Conservation (phyloP, 2,797 vertebrate species). For the Coranthus polyacanthus region DNA sequence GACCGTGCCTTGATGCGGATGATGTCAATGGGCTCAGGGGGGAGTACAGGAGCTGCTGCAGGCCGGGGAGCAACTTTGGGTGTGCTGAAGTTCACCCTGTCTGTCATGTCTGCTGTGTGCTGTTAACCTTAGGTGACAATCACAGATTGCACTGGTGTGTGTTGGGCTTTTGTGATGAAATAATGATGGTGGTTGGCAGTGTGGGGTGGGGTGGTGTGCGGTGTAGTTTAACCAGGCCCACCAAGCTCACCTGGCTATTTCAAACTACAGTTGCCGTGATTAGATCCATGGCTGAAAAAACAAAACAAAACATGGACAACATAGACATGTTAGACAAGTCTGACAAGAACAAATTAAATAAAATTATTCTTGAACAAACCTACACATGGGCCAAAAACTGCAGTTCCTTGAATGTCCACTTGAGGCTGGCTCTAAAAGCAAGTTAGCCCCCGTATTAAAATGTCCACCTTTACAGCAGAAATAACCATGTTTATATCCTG, state of each 20-base stretch:
- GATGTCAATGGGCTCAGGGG: slow-evolving; percentile 95
- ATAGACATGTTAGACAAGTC: neutral
- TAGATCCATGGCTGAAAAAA: slow-evolving; percentile 65
- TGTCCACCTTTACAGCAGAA: no score
- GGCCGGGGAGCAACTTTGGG: slow-evolving; percentile 84
- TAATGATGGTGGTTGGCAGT: slow-evolving; percentile 1
- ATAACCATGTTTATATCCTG: no score
- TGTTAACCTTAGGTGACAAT: neutral
- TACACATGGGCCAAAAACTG: neutral
- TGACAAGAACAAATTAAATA: neutral
- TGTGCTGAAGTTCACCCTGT: slow-evolving; percentile 84
- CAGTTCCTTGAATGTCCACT: neutral
- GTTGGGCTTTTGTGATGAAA: neutral
- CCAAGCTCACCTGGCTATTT: slow-evolving; percentile 44
- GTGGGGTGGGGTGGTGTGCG: no score
- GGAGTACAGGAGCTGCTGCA: slow-evolving; percentile 83
- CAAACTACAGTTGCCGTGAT: slow-evolving; percentile 27
- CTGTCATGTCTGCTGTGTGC: slow-evolving; percentile 86
- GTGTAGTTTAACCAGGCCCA: slow-evolving; percentile 18
- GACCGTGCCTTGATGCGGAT: slow-evolving; percentile 94
- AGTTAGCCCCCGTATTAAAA: no score
- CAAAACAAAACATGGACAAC: neutral
- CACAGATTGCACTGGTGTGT: neutral
- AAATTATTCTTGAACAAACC: no score
- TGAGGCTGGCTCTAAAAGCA: neutral